phyloP scores from a whole-genome alignment of 2,888 invertebrate species.

The Lithophane ornitopus region DNA sequence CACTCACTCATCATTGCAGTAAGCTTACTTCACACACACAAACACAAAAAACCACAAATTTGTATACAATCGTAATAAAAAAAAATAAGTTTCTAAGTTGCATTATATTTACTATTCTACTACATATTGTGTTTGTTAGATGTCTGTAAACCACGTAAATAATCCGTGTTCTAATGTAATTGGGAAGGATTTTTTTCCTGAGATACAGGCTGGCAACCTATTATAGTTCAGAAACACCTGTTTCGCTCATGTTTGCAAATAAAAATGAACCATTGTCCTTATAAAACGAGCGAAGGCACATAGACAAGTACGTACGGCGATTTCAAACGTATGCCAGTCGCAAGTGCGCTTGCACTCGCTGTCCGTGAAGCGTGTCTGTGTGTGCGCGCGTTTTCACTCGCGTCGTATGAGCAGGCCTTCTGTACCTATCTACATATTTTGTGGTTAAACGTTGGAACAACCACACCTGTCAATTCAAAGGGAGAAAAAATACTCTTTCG shows the following conservation, averaged over 20 bases:
- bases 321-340: not conserved
- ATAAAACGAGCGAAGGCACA: not conserved
- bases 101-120: not conserved
- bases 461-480: constrained; percentile 50
- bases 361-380: too few species aligned
- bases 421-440: not conserved
- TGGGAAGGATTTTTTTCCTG: not conserved
- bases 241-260: not conserved
- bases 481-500: constrained; percentile 34
- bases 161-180: not conserved
- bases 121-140: not conserved
- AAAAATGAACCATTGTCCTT: not conserved
- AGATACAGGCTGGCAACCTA: not conserved
- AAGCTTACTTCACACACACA: not conserved
- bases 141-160: not conserved
- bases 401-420: not conserved
- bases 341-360: not conserved
- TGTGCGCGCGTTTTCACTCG: not conserved
- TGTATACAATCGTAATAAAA: not conserved
- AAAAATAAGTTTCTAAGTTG: not conserved
- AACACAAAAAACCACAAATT: not conserved
- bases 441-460: constrained; percentile 38
- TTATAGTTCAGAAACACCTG: not conserved
- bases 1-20: not conserved
- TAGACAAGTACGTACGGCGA: not conserved